Evolutionary conservation across 1,140 invertebrate species (phyloP), one percentile per base, ranked within the genome.

Genomic region (Drosophila tristis): DNA sequence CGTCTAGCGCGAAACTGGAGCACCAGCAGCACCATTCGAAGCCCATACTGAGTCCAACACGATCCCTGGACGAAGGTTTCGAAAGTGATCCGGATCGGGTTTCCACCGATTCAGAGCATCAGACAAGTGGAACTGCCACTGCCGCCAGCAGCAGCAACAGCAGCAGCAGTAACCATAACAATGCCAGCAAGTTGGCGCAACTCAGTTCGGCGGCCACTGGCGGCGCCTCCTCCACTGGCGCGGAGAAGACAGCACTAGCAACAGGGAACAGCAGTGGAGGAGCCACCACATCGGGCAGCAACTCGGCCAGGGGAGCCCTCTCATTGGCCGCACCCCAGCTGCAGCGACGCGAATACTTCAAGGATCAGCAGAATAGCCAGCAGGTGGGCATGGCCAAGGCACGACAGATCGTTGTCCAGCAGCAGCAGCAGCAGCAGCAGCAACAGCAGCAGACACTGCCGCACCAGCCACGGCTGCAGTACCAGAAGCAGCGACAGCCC

Each of bases 11-110:
- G 74, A 91, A 91, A 91, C 78, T 90, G 80, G 91, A 92, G 73
- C 90, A 90, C 53, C 90, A 91, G 72, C 90, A 91, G 72, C 90
- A 90, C 50, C 82, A 87, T 70, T 90, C 90, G 55, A 92, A 92
- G 74, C 91, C 91, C 66, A 91, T 92, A 76, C 79, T 92, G 64
- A 92, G 91, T 78, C 91, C 91, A 81, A 92, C 91, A 66, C 90
- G 91, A 90, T 92, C 91, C 79, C 90, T 92, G 65, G 91, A 92
- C 58, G 91, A 92, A 91, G 91, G 91, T 87, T 92, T 92, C 79
- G 91, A 92, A 92, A 92, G 91, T 90, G 91, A 92, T 92, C 91
- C 91, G 79, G 91, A 92, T 91, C 90, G 91, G 63, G 89, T 92
- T 84, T 91, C 90, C 60, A 92, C 91, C 51, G 91, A 92, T 91